Conservation (phyloP, 2,888 invertebrate genomes). For the Phortica magna region DNA sequence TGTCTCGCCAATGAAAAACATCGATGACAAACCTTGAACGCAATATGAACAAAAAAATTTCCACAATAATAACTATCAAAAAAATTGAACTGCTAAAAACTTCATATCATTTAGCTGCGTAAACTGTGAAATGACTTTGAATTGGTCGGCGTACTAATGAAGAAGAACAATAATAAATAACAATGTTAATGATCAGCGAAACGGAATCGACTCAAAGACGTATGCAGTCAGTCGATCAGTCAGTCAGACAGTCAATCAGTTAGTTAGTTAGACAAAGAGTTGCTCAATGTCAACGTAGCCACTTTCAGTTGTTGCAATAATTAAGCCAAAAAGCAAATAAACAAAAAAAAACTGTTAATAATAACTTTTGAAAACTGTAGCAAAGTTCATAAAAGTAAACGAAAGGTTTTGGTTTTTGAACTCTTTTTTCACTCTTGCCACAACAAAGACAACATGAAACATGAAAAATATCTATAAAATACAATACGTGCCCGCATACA, state of each 20-base stretch:
- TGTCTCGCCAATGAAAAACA: too few relatives aligned
- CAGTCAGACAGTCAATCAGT: neutral
- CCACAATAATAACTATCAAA: neutral
- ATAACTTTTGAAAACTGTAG: neutral
- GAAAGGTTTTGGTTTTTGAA: neutral
- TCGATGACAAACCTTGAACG: neutral
- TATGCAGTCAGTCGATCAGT: neutral
- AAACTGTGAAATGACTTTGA: neutral
- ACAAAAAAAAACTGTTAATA: neutral
- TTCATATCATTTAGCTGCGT: neutral
- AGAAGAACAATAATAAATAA: neutral
- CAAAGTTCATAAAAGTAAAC: neutral
- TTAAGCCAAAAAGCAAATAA: neutral
- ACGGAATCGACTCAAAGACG: neutral
- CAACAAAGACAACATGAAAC: neutral
- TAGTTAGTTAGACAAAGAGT: neutral
- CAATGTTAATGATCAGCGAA: neutral
- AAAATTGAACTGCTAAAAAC: neutral
- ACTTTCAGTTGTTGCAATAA: constrained; percentile 3
- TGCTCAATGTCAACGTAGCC: constrained; percentile 21
- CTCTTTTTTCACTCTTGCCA: neutral
- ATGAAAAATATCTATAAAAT: neutral
- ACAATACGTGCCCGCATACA: neutral
- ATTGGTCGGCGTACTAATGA: neutral
- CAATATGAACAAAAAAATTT: neutral